These are phyloP conservation scores for Oophaga pumilio DNA, from an alignment of 2,113 vertebrate genomes.

Conservation along the genomic window DNA sequence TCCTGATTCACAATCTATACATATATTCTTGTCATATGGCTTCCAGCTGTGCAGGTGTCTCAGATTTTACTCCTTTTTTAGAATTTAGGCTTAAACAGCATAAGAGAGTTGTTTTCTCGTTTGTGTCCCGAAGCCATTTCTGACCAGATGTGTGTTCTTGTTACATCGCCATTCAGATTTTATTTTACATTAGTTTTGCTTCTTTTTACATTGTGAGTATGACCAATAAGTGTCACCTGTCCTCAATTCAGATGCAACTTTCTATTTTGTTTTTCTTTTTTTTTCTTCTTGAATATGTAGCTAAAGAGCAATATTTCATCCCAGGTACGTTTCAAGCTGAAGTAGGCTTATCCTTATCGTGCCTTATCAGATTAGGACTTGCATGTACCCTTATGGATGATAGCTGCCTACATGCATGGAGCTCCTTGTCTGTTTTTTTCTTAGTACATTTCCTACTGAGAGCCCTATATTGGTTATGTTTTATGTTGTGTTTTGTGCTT, in stretches of 20 bases:
- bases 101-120: conserved; percentile 60
- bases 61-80: conserved; percentile 64
- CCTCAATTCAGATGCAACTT: conserved; percentile 85
- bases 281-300: conserved; percentile 82
- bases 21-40: conserved; percentile 62
- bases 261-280: conserved; percentile 77
- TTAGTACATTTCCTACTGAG: not conserved
- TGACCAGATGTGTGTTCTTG: conserved; percentile 61
- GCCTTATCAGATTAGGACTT: conserved; percentile 64
- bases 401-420: conserved; percentile 17
- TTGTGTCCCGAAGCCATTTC: conserved; percentile 60
- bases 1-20: not conserved
- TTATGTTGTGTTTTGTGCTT: conserved; percentile 20
- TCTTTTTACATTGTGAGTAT: conserved; percentile 67
- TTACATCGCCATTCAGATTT: conserved; percentile 62
- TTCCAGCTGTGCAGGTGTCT: conserved; percentile 67
- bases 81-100: conserved; percentile 64
- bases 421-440: conserved; percentile 2
- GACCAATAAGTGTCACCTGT: conserved; percentile 63
- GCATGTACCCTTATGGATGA: conserved; percentile 67
- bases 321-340: conserved; percentile 91
- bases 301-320: conserved; percentile 99
- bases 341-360: conserved; percentile 70
- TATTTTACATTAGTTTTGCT: conserved; percentile 66
- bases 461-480: not conserved